phyloP scores from a whole-genome alignment of 2,888 invertebrate genomes.

The Pachycephus smyrnensis region DNA sequence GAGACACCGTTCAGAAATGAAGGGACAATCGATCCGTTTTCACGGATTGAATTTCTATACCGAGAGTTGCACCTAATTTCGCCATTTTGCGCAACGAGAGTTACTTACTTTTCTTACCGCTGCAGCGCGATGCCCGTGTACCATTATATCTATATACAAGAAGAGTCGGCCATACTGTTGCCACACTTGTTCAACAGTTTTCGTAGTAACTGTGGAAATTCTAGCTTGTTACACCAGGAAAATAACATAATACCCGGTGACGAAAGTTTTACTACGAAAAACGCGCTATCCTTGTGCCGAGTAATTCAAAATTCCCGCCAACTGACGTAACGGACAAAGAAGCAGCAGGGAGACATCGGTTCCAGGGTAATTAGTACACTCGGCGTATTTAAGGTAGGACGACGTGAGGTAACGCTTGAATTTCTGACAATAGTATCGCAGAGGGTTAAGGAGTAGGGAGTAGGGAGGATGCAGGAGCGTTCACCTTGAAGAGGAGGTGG shows the following conservation, averaged over 20 bases:
- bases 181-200: not conserved
- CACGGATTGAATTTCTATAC: not conserved
- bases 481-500: not conserved
- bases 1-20: not conserved
- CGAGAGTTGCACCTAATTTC: not conserved
- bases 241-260: not conserved
- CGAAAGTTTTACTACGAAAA: not conserved
- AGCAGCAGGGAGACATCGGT: not conserved
- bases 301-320: not conserved
- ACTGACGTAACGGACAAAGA: not conserved
- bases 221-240: not conserved
- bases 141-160: not conserved
- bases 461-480: not conserved
- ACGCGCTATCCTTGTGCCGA: not conserved
- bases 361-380: not conserved
- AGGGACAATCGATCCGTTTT: not conserved
- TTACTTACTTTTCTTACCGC: not conserved
- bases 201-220: not conserved
- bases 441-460: not conserved
- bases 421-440: not conserved
- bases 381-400: not conserved
- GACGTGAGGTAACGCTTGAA: not conserved
- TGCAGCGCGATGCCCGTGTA: not conserved
- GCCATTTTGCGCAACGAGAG: not conserved
- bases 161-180: not conserved